Evolutionary conservation across 2,797 vertebrate genomes (phyloP), one percentile per base, ranked within the genome.

Genomic region (Botia almorhae): DNA sequence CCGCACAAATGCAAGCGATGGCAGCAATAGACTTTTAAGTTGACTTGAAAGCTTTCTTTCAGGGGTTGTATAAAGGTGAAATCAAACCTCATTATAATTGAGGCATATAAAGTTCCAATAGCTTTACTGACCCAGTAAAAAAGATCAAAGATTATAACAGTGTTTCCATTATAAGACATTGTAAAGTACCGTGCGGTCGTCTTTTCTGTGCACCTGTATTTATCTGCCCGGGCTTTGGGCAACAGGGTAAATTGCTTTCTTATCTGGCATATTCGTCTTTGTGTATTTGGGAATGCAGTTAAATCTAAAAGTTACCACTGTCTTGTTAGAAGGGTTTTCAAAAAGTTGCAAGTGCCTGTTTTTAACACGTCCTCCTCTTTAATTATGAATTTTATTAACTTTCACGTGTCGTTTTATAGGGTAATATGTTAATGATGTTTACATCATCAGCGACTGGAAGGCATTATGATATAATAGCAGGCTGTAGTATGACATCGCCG

Each of bases 211-310:
- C 46, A 63, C 3, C n/a, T 21, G 19, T 12, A 63, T 36, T 69
- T 77, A 76, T 69, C 63, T 69, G 36, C 21, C 53, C 58, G 23
- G 68, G 36, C n/a, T 78, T 78, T 78, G 76, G n/a, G 43, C 68
- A 70, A 71, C 19, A 51, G 58, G 26, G 2, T 71, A 63, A 71
- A 71, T 78, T 71, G 43, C 56, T 63, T 71, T 71, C 68, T 71
- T 78, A 78, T 78, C 68, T 70, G 46, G 4, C 60, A 53, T 71
- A 36, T 61, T 56, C n/a, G 26, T 63, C 46, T 50, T 46, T 63
- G 68, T 64, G 43, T 12, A 71, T 78, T 71, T 46, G 29, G 19
- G n/a, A 7, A 33, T 21, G 68, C 26, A 33, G n/a, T 78, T 71
- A 33, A 70, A 78, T 64, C 43, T 71, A 71, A 63, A 78, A 43